Evolutionary conservation across 2,797 vertebrate species (phyloP).

Genomic region (Fistularia commersonii): DNA sequence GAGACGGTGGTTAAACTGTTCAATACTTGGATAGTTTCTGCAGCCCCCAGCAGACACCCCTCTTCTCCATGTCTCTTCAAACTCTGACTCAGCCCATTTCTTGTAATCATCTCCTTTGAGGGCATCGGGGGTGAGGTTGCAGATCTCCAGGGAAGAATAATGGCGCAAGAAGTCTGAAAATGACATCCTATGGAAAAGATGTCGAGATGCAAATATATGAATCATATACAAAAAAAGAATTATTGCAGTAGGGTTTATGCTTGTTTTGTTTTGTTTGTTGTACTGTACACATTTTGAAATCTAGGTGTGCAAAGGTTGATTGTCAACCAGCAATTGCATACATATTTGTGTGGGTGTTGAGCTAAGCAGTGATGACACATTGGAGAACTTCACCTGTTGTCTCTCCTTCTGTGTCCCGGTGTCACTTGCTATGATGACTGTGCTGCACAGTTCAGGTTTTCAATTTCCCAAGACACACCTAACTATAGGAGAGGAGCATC

Average conservation of each 20-base stretch:
- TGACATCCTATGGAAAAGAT: constrained; percentile 59
- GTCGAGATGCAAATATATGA: background rate
- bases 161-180: constrained; percentile 61
- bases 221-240: background rate
- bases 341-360: too few species aligned
- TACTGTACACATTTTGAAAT: too few species aligned
- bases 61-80: constrained; percentile 62
- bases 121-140: constrained; percentile 70
- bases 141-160: constrained; percentile 68
- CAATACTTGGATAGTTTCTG: constrained; percentile 59
- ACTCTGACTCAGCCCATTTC: constrained; percentile 62
- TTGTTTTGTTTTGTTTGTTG: too few species aligned
- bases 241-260: background rate
- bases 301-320: too few species aligned
- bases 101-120: constrained; percentile 47
- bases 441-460: too few species aligned
- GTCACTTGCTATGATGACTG: too few species aligned
- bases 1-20: background rate
- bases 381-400: too few species aligned
- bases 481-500: too few species aligned
- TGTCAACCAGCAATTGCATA: too few species aligned
- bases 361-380: too few species aligned
- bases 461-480: too few species aligned
- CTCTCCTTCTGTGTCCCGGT: too few species aligned
- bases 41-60: constrained; percentile 70